Base-by-base conservation (phyloP, 2,113 vertebrate genomes). In the Tyto alba region DNA sequence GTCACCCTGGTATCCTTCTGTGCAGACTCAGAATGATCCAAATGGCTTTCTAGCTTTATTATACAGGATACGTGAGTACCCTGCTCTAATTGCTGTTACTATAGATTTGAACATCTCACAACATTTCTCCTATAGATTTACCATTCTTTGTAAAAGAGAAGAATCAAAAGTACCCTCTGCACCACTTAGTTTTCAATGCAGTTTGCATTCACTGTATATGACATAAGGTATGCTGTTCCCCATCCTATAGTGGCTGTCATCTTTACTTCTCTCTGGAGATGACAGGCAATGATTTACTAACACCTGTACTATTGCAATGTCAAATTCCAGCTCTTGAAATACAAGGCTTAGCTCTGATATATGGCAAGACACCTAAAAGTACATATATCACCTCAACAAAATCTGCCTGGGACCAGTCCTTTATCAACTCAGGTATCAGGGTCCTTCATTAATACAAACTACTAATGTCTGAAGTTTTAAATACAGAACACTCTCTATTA, bases 231-330 rank as follows among this genome's bases (percentile, higher is more conserved):
- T 27, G 43, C 23, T 95, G 27, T 72, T 64, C n/a, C 76, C 73
- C n/a, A 29, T 69, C 36, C 53, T 45, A 9, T 47, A 50, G 36
- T 56, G 50, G 50, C 57, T 74, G 56, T 69, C 85, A 82, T 56
- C 93, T 90, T 64, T 75, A 62, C 60, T 79, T 87, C 71, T 83
- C 63, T 87, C 69, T 73, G 38, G 43, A 83, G 67, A 64, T 63
- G 73, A 87, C 36, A 93, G n/a, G 20, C 47, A 69, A 34, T 80
- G 59, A 93, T 96, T 94, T 91, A 89, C 83, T 69, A 75, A 77
- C 47, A 89, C 32, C 38, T 83, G 40, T 71, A 80, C 83, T 76
- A 83, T 26, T 93, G 72, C 74, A 91, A 47, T 19, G 3, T 77
- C 90, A 74, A 84, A 88, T 80, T 67, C 56, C 50, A 64, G 53